Conservation (phyloP, 1,140 invertebrate species). For the Bradysia coprophila region DNA sequence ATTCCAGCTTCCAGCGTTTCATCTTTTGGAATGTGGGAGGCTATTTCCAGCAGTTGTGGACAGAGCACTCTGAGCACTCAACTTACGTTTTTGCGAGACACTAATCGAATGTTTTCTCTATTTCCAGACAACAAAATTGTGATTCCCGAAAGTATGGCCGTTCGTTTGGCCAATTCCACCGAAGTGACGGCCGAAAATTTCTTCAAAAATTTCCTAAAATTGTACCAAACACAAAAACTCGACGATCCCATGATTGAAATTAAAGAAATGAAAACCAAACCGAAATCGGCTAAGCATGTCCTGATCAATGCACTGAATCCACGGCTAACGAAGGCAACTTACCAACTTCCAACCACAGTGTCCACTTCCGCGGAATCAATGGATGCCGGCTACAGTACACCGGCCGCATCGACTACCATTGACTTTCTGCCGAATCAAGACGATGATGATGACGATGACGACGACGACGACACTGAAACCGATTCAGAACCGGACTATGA, state of each 20-base stretch:
- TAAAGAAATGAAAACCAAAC: too few relatives aligned
- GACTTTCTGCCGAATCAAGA: neutral
- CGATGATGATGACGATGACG: neutral
- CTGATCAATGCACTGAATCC: too few relatives aligned
- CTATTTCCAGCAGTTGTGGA: too few relatives aligned
- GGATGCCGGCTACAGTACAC: neutral
- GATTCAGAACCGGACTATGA: neutral
- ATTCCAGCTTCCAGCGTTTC: too few relatives aligned
- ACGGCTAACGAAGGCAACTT: neutral
- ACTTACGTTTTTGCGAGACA: too few relatives aligned
- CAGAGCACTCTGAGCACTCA: too few relatives aligned
- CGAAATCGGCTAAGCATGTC: too few relatives aligned
- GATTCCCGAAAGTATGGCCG: conserved; percentile 3
- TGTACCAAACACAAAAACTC: neutral
- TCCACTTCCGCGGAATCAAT: neutral
- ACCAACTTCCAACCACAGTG: neutral
- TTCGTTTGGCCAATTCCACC: conserved; percentile 1
- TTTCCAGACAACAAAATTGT: conserved; percentile 1
- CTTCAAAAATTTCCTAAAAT: neutral
- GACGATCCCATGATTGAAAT: neutral
- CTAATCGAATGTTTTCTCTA: neutral
- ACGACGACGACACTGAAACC: too few relatives aligned
- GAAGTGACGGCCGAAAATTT: conserved; percentile 1
- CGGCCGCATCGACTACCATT: neutral
- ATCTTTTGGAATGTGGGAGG: too few relatives aligned